Percentiles rank a stretch among this genome's conserved stretches.
These are phyloP conservation scores for Enteromius unitaeniatus DNA, from an alignment of 2,797 vertebrate species.

Conservation along the genomic window DNA sequence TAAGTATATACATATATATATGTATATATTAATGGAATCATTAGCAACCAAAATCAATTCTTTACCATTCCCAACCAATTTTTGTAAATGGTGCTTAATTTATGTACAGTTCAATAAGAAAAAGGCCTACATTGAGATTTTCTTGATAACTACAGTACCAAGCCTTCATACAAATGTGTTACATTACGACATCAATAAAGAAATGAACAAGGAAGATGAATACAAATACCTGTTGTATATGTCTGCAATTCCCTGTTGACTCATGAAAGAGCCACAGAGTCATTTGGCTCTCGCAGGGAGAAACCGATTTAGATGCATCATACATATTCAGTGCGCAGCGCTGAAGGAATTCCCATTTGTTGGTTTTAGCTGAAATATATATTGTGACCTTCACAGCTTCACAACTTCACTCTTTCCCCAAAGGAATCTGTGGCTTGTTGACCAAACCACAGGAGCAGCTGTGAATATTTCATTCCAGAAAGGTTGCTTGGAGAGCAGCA, in stretches of 20 bases:
- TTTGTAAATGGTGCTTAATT: slow-evolving; percentile 5
- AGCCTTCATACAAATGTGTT: neutral
- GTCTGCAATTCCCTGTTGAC: slow-evolving; percentile 9
- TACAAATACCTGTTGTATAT: slow-evolving; percentile 10
- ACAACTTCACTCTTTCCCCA: slow-evolving; percentile 80
- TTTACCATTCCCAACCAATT: neutral
- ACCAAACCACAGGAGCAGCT: slow-evolving; percentile 82
- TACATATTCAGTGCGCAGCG: slow-evolving; percentile 57
- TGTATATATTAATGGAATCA: neutral
- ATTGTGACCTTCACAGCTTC: slow-evolving; percentile 80
- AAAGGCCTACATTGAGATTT: neutral
- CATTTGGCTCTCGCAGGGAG: slow-evolving; percentile 73
- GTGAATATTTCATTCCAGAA: slow-evolving; percentile 79
- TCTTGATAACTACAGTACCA: neutral
- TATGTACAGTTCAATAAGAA: neutral
- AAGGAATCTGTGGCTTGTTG: slow-evolving; percentile 77
- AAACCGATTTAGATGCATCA: slow-evolving; percentile 55
- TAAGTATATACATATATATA: too few relatives aligned
- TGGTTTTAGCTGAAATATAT: slow-evolving; percentile 80
- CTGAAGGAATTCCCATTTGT: slow-evolving; percentile 67
- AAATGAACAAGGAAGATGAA: slow-evolving; percentile 28
- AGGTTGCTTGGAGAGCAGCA: slow-evolving; percentile 59
- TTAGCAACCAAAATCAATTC: neutral
- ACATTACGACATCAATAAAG: neutral
- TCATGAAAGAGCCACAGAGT: slow-evolving; percentile 42